Evolutionary conservation across 2,797 vertebrate genomes (phyloP), one percentile per base, ranked within the genome.

Genomic region (Saxicola maurus): DNA sequence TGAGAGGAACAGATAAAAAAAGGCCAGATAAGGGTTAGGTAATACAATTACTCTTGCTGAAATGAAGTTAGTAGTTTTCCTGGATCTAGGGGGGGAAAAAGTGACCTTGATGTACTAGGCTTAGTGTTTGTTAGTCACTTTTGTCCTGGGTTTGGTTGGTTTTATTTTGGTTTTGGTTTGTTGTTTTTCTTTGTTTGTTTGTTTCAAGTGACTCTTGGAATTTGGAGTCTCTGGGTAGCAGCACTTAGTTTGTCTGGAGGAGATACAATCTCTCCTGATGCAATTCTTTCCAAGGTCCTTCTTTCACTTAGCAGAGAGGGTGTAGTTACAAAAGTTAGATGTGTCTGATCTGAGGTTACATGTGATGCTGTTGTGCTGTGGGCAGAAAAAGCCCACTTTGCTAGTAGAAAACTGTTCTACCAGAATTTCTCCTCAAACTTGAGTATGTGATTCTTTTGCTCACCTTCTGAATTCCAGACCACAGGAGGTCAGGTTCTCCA

Each of bases 41-140:
- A 83, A 85, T 67, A 27, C 18, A 40, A 51, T 65, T 82, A 52
- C 25, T 55, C 45, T 17, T 80, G 37, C 48, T 72, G 82, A 82
- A 80, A 74, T 42, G 6, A 56, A 62, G 35, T 67, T 67, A 35
- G 17, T 68, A 7, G 13, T 82, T 87, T 81, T 84, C 40, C 71
- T 82, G n/a, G 10, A 35, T 42, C 45, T 61, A 24, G 5, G 4
- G 1, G 2, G 2, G 3, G 0, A 2, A 11, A 40, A 72, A 27
- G 23, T 40, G 16, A 61, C 49, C 46, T 69, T 71, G 56, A 25
- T 82, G 57, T 40, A 25, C 21, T 66, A 27, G 37, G 56, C 6
- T 2, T 6, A 15, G 5, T 56, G 18, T 73, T 82, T 80, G 20
- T 76, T 64, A 56, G 30, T 53, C 53, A 37, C 7, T 76, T 75